Conservation (phyloP, 2,797 vertebrate species). For the Valencia hispanica region DNA sequence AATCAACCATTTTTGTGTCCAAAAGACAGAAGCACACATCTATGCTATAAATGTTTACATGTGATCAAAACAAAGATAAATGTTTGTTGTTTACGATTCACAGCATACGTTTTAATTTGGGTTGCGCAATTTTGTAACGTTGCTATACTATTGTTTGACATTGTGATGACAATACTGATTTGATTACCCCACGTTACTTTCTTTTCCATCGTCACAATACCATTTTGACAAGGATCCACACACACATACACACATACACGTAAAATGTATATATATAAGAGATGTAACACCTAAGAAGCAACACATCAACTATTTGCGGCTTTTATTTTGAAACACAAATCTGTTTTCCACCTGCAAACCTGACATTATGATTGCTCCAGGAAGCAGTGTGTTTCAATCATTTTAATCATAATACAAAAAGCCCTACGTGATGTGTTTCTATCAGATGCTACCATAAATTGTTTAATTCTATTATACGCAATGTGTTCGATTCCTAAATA, state of each 20-base stretch:
- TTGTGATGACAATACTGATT: background rate
- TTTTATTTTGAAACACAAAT: conserved; percentile 49
- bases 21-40: too few species aligned
- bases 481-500: background rate
- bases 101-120: background rate
- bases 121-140: background rate
- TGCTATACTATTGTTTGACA: background rate
- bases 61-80: background rate
- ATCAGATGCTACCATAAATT: background rate
- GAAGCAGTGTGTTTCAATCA: background rate
- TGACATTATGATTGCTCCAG: background rate
- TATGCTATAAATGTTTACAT: too few species aligned
- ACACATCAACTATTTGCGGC: background rate
- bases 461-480: background rate
- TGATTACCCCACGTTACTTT: background rate
- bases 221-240: background rate
- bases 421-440: too few species aligned
- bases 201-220: background rate
- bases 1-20: too few species aligned
- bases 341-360: background rate
- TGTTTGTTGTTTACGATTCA: background rate
- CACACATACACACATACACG: too few species aligned
- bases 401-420: background rate
- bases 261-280: too few species aligned
- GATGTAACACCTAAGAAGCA: too few species aligned